A percentile compares a stretch with the other conserved stretches of the same genome.
Conservation (phyloP, 2,797 vertebrate species). For the Cossypha caffra region DNA sequence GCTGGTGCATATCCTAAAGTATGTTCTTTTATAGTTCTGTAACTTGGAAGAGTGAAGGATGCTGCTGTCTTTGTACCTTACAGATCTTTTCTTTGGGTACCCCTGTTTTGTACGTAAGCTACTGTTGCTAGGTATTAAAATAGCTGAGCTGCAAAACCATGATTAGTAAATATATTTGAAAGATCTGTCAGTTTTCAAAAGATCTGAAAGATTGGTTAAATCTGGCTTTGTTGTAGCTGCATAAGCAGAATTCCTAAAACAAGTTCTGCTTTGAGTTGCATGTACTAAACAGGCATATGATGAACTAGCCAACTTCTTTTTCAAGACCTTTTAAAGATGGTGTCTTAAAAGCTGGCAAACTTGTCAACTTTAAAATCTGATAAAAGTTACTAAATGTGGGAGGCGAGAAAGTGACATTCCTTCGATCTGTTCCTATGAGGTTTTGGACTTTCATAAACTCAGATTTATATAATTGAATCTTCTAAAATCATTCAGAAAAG, state of each 20-base stretch:
- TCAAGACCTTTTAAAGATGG: conserved; percentile 61
- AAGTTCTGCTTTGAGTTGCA: conserved; percentile 67
- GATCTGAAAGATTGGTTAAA: conserved; percentile 42
- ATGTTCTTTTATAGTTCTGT: conserved; percentile 80
- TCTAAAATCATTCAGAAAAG: conserved; percentile 26
- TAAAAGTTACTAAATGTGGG: conserved; percentile 55
- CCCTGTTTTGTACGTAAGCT: conserved; percentile 64
- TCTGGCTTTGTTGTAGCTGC: conserved; percentile 17
- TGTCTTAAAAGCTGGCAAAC: conserved; percentile 65
- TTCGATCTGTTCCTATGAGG: conserved; percentile 33
- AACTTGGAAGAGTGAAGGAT: conserved; percentile 82
- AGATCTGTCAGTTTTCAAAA: conserved; percentile 65
- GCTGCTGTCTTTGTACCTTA: conserved; percentile 76
- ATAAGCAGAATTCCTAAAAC: conserved; percentile 64
- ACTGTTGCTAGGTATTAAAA: conserved; percentile 32
- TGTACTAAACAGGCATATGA: conserved; percentile 32
- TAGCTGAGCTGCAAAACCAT: conserved; percentile 39
- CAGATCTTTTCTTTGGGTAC: conserved; percentile 75
- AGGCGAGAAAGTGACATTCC: conserved; percentile 26
- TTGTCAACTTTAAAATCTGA: conserved; percentile 7
- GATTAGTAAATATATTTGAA: not conserved
- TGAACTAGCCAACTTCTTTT: conserved; percentile 59
- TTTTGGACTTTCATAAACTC: conserved; percentile 44
- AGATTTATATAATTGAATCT: conserved; percentile 4
- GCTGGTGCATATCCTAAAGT: conserved; percentile 82